These are phyloP conservation scores for Ectemnius cavifrons DNA, from an alignment of 2,888 invertebrate species.

Conservation along the genomic window DNA sequence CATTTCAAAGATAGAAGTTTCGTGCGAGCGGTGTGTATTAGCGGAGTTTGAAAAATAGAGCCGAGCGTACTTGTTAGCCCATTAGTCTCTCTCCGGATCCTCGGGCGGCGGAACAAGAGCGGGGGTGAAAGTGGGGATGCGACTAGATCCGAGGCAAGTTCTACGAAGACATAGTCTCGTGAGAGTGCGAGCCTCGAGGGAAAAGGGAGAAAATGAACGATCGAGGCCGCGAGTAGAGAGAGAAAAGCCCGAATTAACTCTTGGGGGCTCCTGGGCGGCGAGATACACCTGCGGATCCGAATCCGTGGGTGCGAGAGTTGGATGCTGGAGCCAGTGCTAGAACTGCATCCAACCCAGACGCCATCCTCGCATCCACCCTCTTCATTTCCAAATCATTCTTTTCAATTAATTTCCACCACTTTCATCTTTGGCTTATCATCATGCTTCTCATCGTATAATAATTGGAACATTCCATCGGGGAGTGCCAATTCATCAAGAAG, in stretches of 20 bases:
- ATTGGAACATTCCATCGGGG: too few species aligned
- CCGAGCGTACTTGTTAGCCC: too few species aligned
- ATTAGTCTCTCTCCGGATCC: too few species aligned
- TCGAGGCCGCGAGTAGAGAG: conserved; percentile 33
- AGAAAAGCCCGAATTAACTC: conserved; percentile 69
- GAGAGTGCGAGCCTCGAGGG: conserved; percentile 25
- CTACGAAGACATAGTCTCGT: neutral
- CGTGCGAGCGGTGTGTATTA: too few species aligned
- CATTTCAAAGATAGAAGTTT: too few species aligned
- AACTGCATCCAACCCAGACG: conserved; percentile 21
- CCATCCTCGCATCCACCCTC: conserved; percentile 10
- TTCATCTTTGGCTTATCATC: too few species aligned
- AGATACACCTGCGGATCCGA: conserved; percentile 60
- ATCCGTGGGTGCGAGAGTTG: conserved; percentile 3
- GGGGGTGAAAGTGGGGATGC: neutral
- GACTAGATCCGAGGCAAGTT: neutral
- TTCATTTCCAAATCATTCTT: conserved; percentile 2
- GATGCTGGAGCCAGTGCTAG: conserved; percentile 38
- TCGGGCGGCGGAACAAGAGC: too few species aligned
- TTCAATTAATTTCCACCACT: too few species aligned
- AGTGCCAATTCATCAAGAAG: too few species aligned
- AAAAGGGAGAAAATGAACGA: conserved; percentile 43
- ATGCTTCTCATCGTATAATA: too few species aligned
- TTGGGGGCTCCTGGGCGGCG: conserved; percentile 42
- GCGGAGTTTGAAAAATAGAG: too few species aligned